phyloP scores from a whole-genome alignment of 1,140 invertebrate species.

The Drosophila insularis region DNA sequence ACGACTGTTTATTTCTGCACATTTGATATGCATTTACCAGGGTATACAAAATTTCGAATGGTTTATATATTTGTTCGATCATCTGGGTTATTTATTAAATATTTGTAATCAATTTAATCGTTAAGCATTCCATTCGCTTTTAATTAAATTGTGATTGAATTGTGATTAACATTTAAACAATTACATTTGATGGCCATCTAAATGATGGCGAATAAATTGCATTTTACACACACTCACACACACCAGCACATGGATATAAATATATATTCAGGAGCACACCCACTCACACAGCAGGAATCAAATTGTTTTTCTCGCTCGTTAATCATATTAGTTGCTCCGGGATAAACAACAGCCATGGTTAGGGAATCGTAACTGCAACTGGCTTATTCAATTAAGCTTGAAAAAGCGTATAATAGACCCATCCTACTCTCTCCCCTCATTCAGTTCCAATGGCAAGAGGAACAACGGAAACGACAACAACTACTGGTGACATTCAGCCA shows the following conservation, averaged over 20 bases:
- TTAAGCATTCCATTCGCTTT: slow-evolving; percentile 1
- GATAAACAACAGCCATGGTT: slow-evolving; percentile 20
- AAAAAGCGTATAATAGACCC: slow-evolving; percentile 24
- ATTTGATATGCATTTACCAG: background rate
- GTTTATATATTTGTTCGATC: background rate
- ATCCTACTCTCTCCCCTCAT: background rate
- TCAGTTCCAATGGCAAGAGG: background rate
- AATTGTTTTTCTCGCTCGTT: slow-evolving; percentile 53
- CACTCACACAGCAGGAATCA: slow-evolving; percentile 26
- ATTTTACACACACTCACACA: slow-evolving; percentile 21
- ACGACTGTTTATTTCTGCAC: no score
- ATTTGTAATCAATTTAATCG: slow-evolving; percentile 12
- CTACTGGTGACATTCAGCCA: slow-evolving; percentile 20
- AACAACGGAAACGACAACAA: background rate
- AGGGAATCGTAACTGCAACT: background rate
- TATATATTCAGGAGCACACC: background rate
- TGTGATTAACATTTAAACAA: slow-evolving; percentile 29
- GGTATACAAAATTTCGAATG: background rate
- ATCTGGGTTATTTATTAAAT: slow-evolving; percentile 3
- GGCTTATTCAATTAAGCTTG: slow-evolving; percentile 61
- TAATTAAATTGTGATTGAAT: slow-evolving; percentile 36
- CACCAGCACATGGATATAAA: background rate
- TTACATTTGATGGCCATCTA: slow-evolving; percentile 4
- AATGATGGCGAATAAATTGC: slow-evolving; percentile 22
- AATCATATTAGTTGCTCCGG: slow-evolving; percentile 41